Conservation (phyloP, 2,113 vertebrate species). For the Zosterops hypoxanthus region DNA sequence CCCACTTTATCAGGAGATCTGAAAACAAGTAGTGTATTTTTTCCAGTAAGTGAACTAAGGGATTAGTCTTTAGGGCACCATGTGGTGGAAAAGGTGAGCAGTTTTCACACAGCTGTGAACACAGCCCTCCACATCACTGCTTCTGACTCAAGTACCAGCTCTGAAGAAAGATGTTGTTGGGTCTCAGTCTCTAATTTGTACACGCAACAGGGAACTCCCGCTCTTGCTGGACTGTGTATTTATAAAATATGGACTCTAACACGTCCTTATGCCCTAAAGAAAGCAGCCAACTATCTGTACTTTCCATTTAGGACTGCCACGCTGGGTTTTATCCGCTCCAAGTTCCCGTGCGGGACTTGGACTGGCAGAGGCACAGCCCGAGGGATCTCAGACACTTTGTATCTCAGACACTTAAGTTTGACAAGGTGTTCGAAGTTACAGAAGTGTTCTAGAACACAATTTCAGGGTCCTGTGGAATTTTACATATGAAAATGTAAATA, state of each 20-base stretch:
- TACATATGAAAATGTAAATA: not conserved
- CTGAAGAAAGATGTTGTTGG: not conserved
- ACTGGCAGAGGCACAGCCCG: fast-evolving
- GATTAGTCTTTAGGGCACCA: not conserved
- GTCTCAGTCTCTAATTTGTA: not conserved
- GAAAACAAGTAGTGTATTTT: not conserved
- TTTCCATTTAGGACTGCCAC: not conserved
- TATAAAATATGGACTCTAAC: not conserved
- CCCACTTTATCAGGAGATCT: fast-evolving
- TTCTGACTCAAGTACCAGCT: not conserved
- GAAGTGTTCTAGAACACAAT: not conserved
- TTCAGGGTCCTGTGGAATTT: not conserved
- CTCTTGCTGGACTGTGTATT: not conserved
- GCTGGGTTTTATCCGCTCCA: no score
- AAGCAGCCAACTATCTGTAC: not conserved
- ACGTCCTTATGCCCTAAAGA: not conserved
- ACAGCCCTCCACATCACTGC: not conserved
- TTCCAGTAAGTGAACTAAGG: not conserved
- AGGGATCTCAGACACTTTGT: not conserved
- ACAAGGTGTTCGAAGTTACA: not conserved
- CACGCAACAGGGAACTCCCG: not conserved
- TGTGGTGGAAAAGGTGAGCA: not conserved
- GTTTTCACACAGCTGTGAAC: fast-evolving
- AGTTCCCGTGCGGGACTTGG: fast-evolving
- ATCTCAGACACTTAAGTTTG: no score